phyloP scores from a whole-genome alignment of 2,113 vertebrate species.

The Melanerpes formicivorus region DNA sequence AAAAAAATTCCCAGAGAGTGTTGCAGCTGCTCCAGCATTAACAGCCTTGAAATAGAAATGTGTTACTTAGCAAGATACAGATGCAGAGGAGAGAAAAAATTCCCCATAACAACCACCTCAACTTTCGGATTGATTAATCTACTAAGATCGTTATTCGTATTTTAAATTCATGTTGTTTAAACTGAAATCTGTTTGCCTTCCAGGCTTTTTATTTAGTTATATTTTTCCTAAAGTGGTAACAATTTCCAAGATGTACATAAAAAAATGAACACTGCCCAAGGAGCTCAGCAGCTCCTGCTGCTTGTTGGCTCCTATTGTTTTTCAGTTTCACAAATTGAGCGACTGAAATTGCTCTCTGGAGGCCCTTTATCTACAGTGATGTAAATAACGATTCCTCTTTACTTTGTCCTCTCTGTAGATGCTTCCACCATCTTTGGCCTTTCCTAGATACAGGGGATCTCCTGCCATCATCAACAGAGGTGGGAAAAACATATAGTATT shows the following conservation, averaged over 20 bases:
- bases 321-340: constrained; percentile 61
- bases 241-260: constrained; percentile 72
- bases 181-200: constrained; percentile 78
- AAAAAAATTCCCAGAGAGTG: constrained; percentile 71
- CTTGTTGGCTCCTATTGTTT: constrained; percentile 49
- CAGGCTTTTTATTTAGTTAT: constrained; percentile 71
- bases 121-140: constrained; percentile 78
- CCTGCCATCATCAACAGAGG: constrained; percentile 35
- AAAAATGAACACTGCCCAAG: constrained; percentile 62
- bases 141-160: constrained; percentile 71
- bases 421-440: constrained; percentile 65
- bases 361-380: constrained; percentile 58
- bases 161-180: constrained; percentile 79
- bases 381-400: constrained; percentile 70
- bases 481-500: constrained; percentile 57
- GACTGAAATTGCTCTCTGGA: constrained; percentile 50
- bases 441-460: constrained; percentile 53
- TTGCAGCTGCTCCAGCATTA: constrained; percentile 79
- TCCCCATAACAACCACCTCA: constrained; percentile 26
- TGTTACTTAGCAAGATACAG: constrained; percentile 78
- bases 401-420: constrained; percentile 24
- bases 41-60: constrained; percentile 79
- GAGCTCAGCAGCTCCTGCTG: constrained; percentile 57
- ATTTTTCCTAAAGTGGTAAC: constrained; percentile 68
- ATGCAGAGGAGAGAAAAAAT: constrained; percentile 73